Base-by-base conservation (phyloP, 2,888 invertebrate genomes). In the Baccha elongata region DNA sequence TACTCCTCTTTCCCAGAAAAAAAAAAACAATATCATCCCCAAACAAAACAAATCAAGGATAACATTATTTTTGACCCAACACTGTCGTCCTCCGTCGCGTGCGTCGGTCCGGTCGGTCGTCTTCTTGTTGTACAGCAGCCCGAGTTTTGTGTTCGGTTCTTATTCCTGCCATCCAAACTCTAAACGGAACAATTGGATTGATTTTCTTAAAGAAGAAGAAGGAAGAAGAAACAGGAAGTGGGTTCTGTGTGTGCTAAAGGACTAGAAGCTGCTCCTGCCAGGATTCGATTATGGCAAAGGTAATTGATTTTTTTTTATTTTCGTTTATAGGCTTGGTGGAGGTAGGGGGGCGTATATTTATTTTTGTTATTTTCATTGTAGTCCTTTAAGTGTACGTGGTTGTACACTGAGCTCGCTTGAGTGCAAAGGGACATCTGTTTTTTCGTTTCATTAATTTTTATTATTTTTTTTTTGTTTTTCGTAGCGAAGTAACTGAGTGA, bases 231-330 rank as follows among this genome's bases (percentile, higher is more conserved):
- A 29, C n/a, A 55, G 62, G 37, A 67, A 62, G 67, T 71, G 53
- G 53, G 68, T 48, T 62, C 60, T 52, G 44, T 68, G 68, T 67
- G 55, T 65, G 40, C 50, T 40, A 48, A 62, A 55, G 78, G 67
- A 19, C 55, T 68, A 64, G 50, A 67, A 67, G 68, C 65, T 78
- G 64, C 50, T 76, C 50, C 72, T 64, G 53, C 68, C 55, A 78
- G 69, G 73, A 83, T 84, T 85, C 79, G 75, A 86, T 85, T 84
- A 86, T 86, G 86, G 86, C 85, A 81, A 86, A 86, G 86, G 86
- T 86, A 85, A 86, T 85, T 85, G 85, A 85, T 85, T 86, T 85
- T 80, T 68, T 73, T 75, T 62, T 69, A 44, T 76, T 60, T 52
- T 75, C 58, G 35, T 76, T 83, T 72, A 68, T 68, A 68, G 62